These are phyloP conservation scores for Calyptomena viridis DNA, from an alignment of 2,113 vertebrate genomes.

Conservation along the genomic window DNA sequence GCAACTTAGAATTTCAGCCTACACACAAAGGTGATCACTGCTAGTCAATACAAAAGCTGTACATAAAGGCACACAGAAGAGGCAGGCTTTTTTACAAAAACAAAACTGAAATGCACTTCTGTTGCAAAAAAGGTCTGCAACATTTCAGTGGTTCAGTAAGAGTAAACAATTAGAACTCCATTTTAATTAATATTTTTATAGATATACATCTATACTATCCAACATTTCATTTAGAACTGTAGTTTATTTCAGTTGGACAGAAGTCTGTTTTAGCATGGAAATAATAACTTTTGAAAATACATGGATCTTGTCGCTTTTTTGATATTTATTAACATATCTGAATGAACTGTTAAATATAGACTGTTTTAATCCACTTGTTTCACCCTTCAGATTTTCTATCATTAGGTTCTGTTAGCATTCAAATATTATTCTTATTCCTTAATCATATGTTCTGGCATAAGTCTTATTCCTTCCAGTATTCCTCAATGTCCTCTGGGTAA, in stretches of 20 bases:
- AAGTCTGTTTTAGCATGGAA: background rate
- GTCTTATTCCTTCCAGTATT: slow-evolving; percentile 20
- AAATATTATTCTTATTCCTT: slow-evolving; percentile 11
- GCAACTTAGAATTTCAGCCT: background rate
- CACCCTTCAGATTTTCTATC: background rate
- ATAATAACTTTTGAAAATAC: background rate
- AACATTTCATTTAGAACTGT: background rate
- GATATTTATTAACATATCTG: background rate
- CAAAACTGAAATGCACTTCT: background rate
- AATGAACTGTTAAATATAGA: background rate
- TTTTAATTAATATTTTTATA: background rate
- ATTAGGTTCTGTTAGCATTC: background rate
- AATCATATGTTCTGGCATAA: slow-evolving; percentile 28
- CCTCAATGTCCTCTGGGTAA: slow-evolving; percentile 37
- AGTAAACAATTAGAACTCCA: background rate
- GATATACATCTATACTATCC: background rate
- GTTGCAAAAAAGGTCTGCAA: background rate
- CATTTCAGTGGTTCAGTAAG: background rate
- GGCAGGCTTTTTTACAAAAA: background rate
- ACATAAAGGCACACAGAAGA: background rate
- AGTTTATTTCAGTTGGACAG: background rate
- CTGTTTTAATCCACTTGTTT: background rate
- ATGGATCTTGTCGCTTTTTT: background rate
- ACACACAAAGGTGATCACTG: background rate
- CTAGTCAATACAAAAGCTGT: background rate